Evolutionary conservation across 53 echinoderm and acorn worm species (phyloP).

Genomic region (Holothuria leucospilota): DNA sequence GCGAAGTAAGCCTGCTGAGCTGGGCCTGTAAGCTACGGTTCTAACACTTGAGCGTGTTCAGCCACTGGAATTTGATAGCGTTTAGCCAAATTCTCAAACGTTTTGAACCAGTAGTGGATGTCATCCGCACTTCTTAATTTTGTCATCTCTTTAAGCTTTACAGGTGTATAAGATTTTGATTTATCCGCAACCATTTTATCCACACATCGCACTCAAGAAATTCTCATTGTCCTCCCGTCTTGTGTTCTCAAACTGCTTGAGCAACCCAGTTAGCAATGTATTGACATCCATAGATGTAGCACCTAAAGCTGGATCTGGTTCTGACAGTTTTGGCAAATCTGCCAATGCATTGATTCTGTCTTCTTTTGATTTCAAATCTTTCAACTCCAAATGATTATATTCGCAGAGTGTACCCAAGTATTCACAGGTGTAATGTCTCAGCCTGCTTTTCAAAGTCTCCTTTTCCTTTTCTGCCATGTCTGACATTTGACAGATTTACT

Average conservation of each 20-base stretch:
- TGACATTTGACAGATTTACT: background rate
- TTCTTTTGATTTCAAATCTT: slow-evolving; percentile 42
- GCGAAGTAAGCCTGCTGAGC: slow-evolving; percentile 64
- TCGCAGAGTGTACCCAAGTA: slow-evolving; percentile 30
- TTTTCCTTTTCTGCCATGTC: background rate
- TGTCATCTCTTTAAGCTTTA: slow-evolving; percentile 44
- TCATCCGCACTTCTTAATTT: slow-evolving; percentile 60
- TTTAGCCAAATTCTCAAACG: slow-evolving; percentile 57
- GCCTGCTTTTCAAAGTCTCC: background rate
- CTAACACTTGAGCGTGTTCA: slow-evolving; percentile 38
- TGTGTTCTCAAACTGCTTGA: slow-evolving; percentile 22
- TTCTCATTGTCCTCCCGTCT: slow-evolving; percentile 41
- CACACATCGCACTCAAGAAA: slow-evolving; percentile 11
- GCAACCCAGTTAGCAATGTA: slow-evolving; percentile 2
- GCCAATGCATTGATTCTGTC: slow-evolving; percentile 39
- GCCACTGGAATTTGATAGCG: background rate
- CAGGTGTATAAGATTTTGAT: background rate
- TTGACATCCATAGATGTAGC: background rate
- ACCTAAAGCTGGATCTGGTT: background rate
- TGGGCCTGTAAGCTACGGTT: slow-evolving; percentile 57
- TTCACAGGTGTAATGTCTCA: slow-evolving; percentile 43
- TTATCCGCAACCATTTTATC: background rate
- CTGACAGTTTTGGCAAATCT: slow-evolving; percentile 34
- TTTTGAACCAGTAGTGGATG: slow-evolving; percentile 34
- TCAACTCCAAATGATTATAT: slow-evolving; percentile 35